These are phyloP conservation scores for Aphodius granarius DNA, from an alignment of 2,888 invertebrate species.

Conservation along the genomic window DNA sequence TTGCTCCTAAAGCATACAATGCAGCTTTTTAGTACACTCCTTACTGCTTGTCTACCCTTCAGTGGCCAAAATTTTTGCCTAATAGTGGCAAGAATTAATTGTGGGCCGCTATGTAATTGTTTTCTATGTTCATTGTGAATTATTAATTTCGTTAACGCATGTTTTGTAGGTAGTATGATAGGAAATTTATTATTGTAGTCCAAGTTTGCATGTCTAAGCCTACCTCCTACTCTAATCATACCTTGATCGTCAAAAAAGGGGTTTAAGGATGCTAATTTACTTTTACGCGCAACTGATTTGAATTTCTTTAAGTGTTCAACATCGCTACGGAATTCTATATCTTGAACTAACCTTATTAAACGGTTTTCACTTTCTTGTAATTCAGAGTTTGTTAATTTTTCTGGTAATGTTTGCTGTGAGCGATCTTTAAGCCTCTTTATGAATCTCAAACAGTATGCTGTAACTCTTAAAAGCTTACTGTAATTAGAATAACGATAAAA, in stretches of 20 bases:
- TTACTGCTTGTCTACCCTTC: background rate
- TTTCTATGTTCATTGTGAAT: slow-evolving; percentile 11
- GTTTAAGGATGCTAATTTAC: slow-evolving; percentile 4
- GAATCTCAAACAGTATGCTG: background rate
- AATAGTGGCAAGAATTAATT: background rate
- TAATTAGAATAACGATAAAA: background rate
- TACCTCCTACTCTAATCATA: slow-evolving; percentile 13
- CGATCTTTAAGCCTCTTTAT: background rate
- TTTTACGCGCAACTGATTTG: background rate
- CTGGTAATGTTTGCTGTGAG: background rate
- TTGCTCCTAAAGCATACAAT: background rate
- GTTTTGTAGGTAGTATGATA: slow-evolving; percentile 17
- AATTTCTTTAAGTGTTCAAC: background rate
- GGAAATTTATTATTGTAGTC: slow-evolving; percentile 10
- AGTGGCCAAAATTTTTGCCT: slow-evolving; percentile 7
- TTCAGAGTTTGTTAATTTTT: background rate
- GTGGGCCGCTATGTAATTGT: slow-evolving; percentile 1
- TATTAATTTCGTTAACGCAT: slow-evolving; percentile 8
- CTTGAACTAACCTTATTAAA: background rate
- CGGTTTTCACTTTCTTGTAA: background rate
- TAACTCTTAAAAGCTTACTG: background rate
- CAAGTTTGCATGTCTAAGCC: slow-evolving; percentile 10
- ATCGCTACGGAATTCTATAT: background rate
- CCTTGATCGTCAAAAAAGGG: slow-evolving; percentile 14
- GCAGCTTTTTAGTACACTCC: background rate